Conservation (phyloP, 2,113 vertebrate genomes). For the Octodon degus region DNA sequence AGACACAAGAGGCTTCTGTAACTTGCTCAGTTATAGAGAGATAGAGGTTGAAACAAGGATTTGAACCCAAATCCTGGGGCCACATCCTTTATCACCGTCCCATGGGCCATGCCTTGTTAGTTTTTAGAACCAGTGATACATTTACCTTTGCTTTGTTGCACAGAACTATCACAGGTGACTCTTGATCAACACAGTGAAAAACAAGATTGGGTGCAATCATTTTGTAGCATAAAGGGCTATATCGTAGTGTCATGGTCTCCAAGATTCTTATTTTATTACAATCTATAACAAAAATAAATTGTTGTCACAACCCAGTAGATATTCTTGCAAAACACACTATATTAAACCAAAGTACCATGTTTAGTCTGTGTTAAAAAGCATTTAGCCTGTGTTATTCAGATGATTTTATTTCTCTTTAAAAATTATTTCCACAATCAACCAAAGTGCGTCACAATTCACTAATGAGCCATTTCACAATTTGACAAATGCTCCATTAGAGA, state of each 20-base stretch:
- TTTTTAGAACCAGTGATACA: background rate
- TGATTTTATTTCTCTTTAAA: slow-evolving; percentile 34
- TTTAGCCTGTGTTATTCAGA: background rate
- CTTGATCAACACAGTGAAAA: background rate
- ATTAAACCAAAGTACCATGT: background rate
- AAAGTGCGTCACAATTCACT: slow-evolving; percentile 8
- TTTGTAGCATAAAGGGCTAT: background rate
- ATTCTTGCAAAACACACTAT: background rate
- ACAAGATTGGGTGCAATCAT: background rate
- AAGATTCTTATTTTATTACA: background rate
- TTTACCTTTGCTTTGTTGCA: background rate
- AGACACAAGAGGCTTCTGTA: background rate
- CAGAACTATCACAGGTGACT: background rate
- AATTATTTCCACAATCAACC: background rate
- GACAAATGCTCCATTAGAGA: background rate
- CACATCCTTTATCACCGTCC: background rate
- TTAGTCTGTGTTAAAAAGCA: background rate
- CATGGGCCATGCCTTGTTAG: background rate
- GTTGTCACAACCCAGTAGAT: background rate
- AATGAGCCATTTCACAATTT: background rate
- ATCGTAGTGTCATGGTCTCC: background rate
- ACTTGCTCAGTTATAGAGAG: background rate
- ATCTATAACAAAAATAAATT: background rate
- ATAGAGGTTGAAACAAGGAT: background rate
- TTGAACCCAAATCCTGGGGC: background rate